These are phyloP conservation scores for Pipistrellus kuhlii DNA, from an alignment of 2,797 vertebrate genomes.

Conservation along the genomic window DNA sequence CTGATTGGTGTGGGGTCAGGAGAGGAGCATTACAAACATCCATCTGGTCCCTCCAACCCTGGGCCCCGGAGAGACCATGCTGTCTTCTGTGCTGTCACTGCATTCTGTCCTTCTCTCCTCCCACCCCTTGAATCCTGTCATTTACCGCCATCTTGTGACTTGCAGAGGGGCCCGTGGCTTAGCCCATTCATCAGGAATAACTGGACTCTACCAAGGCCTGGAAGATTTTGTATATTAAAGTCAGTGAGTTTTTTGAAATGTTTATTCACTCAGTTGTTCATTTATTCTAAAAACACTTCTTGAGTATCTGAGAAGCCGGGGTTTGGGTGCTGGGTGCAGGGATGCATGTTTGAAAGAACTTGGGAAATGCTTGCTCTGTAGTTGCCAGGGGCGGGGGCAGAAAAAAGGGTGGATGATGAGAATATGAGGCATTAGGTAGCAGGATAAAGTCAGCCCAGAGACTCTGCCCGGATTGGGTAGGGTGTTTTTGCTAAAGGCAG, in stretches of 20 bases:
- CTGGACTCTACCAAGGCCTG: background rate
- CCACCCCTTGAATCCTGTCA: background rate
- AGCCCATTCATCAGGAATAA: background rate
- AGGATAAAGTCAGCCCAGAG: background rate
- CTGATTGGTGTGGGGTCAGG: background rate
- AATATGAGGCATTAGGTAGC: background rate
- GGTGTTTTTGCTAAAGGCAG: background rate
- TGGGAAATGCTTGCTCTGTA: background rate
- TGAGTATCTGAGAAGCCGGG: background rate
- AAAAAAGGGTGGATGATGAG: background rate
- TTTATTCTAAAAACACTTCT: background rate
- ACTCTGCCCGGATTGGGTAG: background rate
- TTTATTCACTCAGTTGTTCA: background rate
- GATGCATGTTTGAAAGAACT: background rate
- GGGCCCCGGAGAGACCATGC: background rate
- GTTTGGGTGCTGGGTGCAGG: background rate
- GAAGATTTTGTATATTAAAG: background rate
- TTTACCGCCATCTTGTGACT: background rate
- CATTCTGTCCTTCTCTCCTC: background rate
- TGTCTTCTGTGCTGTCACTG: rapidly evolving
- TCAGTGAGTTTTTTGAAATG: background rate
- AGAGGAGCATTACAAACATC: background rate
- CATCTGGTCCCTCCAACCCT: background rate
- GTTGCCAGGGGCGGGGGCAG: background rate
- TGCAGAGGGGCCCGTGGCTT: background rate